Conservation (phyloP, 2,888 invertebrate genomes). For the Cremastinae sp. region DNA sequence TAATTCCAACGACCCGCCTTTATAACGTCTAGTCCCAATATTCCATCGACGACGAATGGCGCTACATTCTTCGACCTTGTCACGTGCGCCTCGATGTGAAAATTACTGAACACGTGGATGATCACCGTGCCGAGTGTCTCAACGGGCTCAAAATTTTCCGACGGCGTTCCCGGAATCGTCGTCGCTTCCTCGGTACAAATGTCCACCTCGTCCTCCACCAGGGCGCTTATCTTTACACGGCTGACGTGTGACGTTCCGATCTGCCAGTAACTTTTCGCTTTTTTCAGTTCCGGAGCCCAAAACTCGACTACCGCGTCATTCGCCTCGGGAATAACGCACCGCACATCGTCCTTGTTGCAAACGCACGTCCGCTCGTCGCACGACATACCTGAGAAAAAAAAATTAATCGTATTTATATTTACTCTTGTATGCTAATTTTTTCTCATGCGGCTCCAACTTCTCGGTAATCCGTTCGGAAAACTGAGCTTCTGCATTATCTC, state of each 20-base stretch:
- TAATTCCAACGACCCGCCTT: not conserved
- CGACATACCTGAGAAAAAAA: slow-evolving; percentile 12
- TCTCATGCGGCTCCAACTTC: no score
- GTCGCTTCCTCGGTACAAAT: slow-evolving; percentile 6
- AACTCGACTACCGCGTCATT: slow-evolving; percentile 24
- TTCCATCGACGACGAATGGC: slow-evolving; percentile 39
- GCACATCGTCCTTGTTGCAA: slow-evolving; percentile 1
- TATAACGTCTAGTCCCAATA: slow-evolving; percentile 25
- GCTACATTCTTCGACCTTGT: slow-evolving; percentile 33
- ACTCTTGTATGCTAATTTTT: no score
- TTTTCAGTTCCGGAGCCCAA: slow-evolving; percentile 31
- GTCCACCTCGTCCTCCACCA: not conserved
- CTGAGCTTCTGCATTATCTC: no score
- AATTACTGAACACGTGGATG: not conserved
- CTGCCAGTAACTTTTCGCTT: slow-evolving; percentile 33
- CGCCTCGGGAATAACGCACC: slow-evolving; percentile 35
- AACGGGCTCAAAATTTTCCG: slow-evolving; percentile 18
- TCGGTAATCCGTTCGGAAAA: no score
- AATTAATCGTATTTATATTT: no score
- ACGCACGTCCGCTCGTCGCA: no score
- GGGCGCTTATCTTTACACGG: slow-evolving; percentile 35
- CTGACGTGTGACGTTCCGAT: slow-evolving; percentile 28
- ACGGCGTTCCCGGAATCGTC: slow-evolving; percentile 33
- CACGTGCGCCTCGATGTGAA: slow-evolving; percentile 32
- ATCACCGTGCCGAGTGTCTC: slow-evolving; percentile 3